Evolutionary conservation across 2,888 invertebrate species (phyloP).

Genomic region (Idaea straminata): DNA sequence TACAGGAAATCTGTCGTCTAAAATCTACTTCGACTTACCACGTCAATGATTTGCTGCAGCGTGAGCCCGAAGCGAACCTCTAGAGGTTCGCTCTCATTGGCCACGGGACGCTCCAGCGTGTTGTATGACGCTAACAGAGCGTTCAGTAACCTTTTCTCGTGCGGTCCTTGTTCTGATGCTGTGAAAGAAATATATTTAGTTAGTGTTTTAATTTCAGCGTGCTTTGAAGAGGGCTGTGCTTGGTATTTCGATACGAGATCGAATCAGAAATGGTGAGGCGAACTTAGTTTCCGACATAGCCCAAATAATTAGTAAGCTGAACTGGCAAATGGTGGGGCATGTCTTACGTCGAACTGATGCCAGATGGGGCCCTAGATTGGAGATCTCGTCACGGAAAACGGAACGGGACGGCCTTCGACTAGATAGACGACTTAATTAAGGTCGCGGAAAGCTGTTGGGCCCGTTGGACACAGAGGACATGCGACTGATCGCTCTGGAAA

Average conservation of each 20-base stretch:
- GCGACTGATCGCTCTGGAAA: too few species aligned
- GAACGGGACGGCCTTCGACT: too few species aligned
- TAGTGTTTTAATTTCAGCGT: background rate
- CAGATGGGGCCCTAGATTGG: too few species aligned
- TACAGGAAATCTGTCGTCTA: background rate
- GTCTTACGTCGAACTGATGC: too few species aligned
- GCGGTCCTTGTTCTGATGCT: slow-evolving; percentile 94
- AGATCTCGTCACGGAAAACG: too few species aligned
- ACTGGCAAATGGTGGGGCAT: too few species aligned
- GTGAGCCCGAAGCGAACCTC: slow-evolving; percentile 95
- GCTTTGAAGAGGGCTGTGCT: background rate
- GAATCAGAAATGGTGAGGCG: too few species aligned
- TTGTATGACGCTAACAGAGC: slow-evolving; percentile 91
- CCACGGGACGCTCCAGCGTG: slow-evolving; percentile 93
- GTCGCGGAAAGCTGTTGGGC: too few species aligned
- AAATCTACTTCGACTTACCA: slow-evolving; percentile 84
- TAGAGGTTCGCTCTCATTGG: slow-evolving; percentile 94
- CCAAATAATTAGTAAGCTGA: too few species aligned
- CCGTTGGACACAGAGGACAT: too few species aligned
- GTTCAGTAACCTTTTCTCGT: slow-evolving; percentile 93
- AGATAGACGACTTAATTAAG: too few species aligned
- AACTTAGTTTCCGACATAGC: too few species aligned
- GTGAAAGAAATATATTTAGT: slow-evolving; percentile 35
- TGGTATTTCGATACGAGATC: background rate
- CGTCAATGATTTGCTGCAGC: slow-evolving; percentile 95